A percentile compares a stretch with the other conserved stretches of the same genome.
phyloP scores from a whole-genome alignment of 2,113 vertebrate genomes.

The Sebastes fasciatus region DNA sequence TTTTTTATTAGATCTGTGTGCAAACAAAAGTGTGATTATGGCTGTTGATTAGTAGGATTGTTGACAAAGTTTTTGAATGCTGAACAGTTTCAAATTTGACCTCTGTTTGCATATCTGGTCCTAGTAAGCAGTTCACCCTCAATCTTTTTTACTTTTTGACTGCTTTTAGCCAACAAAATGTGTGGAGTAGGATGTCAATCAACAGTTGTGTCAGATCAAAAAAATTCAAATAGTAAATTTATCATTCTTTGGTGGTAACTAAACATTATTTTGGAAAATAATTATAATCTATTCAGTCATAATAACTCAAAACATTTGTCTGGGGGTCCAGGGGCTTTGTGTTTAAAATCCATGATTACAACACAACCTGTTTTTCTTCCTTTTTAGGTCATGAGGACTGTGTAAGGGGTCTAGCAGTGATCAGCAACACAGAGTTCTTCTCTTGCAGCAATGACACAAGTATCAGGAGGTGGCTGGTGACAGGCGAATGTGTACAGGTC shows the following conservation, averaged over 20 bases:
- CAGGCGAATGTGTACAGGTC: conserved; percentile 92
- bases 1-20: background rate
- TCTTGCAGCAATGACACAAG: conserved; percentile 97
- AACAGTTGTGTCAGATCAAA: too few relatives aligned
- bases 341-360: background rate
- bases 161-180: background rate
- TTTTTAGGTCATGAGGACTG: conserved; percentile 96
- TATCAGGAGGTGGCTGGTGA: conserved; percentile 94
- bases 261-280: background rate
- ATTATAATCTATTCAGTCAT: background rate
- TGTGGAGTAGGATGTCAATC: too few relatives aligned
- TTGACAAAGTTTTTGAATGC: too few relatives aligned
- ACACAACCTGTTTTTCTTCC: background rate
- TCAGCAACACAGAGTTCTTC: conserved; percentile 93
- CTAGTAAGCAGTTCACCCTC: background rate
- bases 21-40: background rate
- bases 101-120: background rate
- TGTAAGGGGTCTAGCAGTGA: conserved; percentile 93
- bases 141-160: background rate
- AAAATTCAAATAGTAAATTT: background rate
- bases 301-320: background rate
- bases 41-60: background rate
- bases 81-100: background rate
- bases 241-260: background rate
- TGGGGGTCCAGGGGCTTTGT: background rate